Evolutionary conservation across 2,113 vertebrate genomes (phyloP), one percentile per base, ranked within the genome.

Genomic region (Clinocottus analis): DNA sequence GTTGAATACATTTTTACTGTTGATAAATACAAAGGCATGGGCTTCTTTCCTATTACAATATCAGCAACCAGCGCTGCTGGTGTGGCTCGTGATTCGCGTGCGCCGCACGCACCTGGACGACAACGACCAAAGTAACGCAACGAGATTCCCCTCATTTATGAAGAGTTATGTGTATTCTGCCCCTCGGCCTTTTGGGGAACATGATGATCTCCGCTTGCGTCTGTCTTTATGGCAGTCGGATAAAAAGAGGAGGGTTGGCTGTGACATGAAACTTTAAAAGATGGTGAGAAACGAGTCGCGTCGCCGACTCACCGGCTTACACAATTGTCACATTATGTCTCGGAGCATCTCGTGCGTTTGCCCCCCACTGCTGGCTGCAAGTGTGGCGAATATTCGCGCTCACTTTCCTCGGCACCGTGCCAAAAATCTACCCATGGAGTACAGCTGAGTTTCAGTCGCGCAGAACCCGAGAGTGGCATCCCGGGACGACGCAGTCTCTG

Each of bases 401-500:
- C 23, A 59, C 27, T 58, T n/a, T 60, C 8, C 8, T 25, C 8
- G 71, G 65, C 60, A 1, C 39, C 1, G 0, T 13, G 43, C 58
- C 33, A 39, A 3, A 19, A 58, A n/a, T n/a, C 58, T 4, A n/a
- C 55, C 17, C 16, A 12, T 3, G 35, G 23, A 29, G 51, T 49
- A 9, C 62, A 61, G 49, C 72, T n/a, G 62, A 31, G n/a, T 11
- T 81, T 62, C 23, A 64, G 3, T 66, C 21, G 53, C 45, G 41
- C 37, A 77, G 59, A 82, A 79, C 55, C 64, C 60, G 74, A 76
- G 47, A 85, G 56, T 77, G 60, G 73, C 70, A 80, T 86, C 87
- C 87, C 89, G 70, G 82, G 80, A 56, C 37, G 11, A 47, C 47
- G 29, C 62, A 7, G 72, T 78, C 84, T 72, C 79, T 35, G 49